phyloP scores from a whole-genome alignment of 2,797 vertebrate species.

The Acanthornis magna region DNA sequence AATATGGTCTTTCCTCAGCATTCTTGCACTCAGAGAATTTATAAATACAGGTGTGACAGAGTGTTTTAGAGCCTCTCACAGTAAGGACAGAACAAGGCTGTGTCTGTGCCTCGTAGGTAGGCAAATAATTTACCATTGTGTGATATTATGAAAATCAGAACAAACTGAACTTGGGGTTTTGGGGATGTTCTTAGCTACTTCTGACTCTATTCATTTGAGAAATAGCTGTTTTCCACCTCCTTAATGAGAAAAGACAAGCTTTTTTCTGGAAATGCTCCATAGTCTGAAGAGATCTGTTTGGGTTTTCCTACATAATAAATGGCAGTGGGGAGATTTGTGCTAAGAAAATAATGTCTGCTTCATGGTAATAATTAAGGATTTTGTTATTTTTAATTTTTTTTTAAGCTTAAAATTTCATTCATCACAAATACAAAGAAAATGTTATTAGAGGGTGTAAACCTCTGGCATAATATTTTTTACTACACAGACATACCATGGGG shows the following conservation, averaged over 20 bases:
- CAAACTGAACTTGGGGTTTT: neutral
- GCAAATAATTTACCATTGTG: neutral
- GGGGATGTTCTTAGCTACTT: neutral
- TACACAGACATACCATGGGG: neutral
- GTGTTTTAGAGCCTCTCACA: neutral
- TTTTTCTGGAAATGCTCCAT: neutral
- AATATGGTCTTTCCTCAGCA: neutral
- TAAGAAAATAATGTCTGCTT: neutral
- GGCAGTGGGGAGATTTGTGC: neutral
- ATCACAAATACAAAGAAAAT: neutral
- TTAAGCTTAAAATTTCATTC: neutral
- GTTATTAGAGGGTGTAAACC: neutral
- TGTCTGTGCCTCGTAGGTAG: fast-evolving
- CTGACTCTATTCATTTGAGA: neutral
- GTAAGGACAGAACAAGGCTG: neutral
- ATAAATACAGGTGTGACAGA: neutral
- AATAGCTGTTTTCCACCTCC: neutral
- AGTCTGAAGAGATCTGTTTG: neutral
- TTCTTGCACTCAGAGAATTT: neutral
- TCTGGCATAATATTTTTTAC: neutral
- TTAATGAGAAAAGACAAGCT: neutral
- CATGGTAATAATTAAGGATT: neutral
- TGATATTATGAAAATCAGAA: neutral
- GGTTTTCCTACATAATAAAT: neutral
- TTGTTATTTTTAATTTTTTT: neutral